A percentile compares a stretch with the other conserved stretches of the same genome.
These are phyloP conservation scores for Falcunculus frontatus DNA, from an alignment of 2,113 vertebrate species.

Conservation along the genomic window DNA sequence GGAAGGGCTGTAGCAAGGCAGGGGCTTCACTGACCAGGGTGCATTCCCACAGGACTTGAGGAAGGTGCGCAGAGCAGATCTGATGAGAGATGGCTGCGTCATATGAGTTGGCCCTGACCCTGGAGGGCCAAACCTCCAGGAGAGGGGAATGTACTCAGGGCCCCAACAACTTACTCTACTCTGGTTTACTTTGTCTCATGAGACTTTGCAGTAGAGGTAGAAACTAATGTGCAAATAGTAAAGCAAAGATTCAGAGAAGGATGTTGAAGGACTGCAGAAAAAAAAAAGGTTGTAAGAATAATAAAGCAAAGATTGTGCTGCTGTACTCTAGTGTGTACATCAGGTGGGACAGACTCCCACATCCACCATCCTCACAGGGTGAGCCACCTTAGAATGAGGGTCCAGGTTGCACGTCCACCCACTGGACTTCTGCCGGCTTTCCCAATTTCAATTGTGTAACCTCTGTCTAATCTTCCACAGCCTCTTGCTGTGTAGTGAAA, in stretches of 20 bases:
- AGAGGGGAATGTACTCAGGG: neutral
- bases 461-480: neutral
- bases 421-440: neutral
- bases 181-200: neutral
- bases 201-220: neutral
- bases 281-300: neutral
- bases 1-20: neutral
- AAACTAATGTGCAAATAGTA: neutral
- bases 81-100: neutral
- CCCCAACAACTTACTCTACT: neutral
- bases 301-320: neutral
- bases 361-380: no score
- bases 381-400: neutral
- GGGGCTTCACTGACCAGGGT: neutral
- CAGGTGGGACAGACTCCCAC: neutral
- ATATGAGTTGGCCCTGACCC: neutral
- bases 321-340: accelerated
- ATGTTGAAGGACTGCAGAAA: neutral
- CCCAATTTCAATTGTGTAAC: neutral
- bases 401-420: neutral
- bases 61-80: neutral
- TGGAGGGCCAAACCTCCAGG: neutral
- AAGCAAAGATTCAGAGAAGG: neutral
- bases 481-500: neutral
- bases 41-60: neutral